A percentile compares a stretch with the other conserved stretches of the same genome.
Conservation (phyloP, 1,140 invertebrate species). For the Bacillus rossius region DNA sequence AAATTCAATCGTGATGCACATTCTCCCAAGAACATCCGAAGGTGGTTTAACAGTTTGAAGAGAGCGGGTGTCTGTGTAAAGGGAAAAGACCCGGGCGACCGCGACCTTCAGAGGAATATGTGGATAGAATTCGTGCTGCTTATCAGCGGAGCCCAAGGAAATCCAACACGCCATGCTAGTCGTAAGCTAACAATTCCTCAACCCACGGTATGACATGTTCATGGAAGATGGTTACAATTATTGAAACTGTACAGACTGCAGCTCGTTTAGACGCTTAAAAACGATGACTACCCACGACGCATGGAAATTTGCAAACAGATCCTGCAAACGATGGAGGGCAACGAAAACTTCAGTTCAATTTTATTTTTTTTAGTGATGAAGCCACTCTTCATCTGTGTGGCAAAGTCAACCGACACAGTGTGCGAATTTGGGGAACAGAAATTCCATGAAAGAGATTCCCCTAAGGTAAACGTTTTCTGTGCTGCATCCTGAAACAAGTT, state of each 20-base stretch:
- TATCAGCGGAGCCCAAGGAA: background rate
- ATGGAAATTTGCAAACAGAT: no score
- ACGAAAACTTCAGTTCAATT: no score
- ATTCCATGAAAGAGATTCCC: no score
- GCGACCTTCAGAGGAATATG: background rate
- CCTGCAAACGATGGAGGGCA: no score
- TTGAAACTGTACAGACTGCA: slow-evolving; percentile 1
- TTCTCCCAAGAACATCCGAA: slow-evolving; percentile 4
- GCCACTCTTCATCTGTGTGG: no score
- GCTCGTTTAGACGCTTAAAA: background rate
- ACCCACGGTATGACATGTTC: background rate
- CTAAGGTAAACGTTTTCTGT: no score
- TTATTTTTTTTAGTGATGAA: no score
- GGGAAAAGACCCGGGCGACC: slow-evolving; percentile 3
- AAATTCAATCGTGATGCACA: background rate
- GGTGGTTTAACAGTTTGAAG: slow-evolving; percentile 4
- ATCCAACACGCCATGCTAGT: background rate
- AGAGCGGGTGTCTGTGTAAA: slow-evolving; percentile 4
- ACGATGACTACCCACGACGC: no score
- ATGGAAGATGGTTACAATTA: background rate
- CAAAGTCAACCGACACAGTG: no score
- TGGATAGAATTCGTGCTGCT: background rate
- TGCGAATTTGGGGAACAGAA: no score
- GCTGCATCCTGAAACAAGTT: no score
- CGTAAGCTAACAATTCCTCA: background rate